Evolutionary conservation across 2,113 vertebrate genomes (phyloP).

Genomic region (Pavo muticus): DNA sequence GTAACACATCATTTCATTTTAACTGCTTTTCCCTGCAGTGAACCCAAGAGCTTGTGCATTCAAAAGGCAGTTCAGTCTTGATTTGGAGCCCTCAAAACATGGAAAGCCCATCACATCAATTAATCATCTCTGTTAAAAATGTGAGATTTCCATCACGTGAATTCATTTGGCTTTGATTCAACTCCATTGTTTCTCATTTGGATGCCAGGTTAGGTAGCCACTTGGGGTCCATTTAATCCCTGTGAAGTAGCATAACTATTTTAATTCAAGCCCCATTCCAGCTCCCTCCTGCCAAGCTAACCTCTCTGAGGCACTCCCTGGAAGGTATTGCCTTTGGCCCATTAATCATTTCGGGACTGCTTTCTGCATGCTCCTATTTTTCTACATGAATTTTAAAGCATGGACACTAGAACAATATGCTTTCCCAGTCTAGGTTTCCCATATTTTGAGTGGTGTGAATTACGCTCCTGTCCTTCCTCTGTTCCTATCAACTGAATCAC

Average conservation of each 20-base stretch:
- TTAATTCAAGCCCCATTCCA: neutral
- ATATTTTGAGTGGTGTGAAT: neutral
- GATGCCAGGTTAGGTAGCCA: neutral
- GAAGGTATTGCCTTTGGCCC: neutral
- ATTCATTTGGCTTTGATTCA: neutral
- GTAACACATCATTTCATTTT: constrained; percentile 15
- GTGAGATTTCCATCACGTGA: neutral
- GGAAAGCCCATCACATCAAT: constrained; percentile 15
- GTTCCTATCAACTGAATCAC: neutral
- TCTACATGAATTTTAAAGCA: neutral
- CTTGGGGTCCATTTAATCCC: neutral
- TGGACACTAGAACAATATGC: neutral
- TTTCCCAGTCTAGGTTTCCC: neutral
- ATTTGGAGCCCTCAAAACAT: constrained; percentile 30
- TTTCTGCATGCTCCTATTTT: neutral
- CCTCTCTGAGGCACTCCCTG: neutral
- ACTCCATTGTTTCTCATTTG: neutral
- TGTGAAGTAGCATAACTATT: neutral
- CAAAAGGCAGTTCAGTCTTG: constrained; percentile 14
- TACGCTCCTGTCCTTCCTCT: neutral
- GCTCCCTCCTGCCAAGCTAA: neutral
- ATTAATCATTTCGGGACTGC: neutral
- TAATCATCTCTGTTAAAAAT: neutral
- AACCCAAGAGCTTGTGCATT: neutral
- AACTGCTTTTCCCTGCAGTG: neutral